phyloP scores from a whole-genome alignment of 1,140 invertebrate species.

The Calosoma granatense region DNA sequence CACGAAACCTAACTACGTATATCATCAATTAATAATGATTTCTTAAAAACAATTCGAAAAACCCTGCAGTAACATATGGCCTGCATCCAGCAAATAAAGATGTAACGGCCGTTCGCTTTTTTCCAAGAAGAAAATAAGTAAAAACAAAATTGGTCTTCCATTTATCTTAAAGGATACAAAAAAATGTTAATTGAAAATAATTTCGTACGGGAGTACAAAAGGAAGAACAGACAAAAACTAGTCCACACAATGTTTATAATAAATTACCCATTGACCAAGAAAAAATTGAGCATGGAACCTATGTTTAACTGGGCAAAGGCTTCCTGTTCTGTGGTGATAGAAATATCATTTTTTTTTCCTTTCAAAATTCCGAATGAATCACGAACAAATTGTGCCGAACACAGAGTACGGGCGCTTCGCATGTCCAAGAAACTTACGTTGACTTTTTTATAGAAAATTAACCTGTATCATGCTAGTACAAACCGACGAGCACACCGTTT shows the following conservation, averaged over 20 bases:
- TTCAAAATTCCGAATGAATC: constrained; percentile 3
- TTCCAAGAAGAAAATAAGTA: no score
- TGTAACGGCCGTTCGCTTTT: no score
- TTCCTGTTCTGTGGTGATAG: constrained; percentile 6
- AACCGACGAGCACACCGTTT: not conserved
- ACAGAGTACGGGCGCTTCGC: not conserved
- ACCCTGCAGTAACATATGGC: no score
- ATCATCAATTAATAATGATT: no score
- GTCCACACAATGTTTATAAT: constrained; percentile 7
- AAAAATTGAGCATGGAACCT: constrained; percentile 1
- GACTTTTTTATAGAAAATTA: constrained; percentile 17
- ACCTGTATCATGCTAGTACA: constrained; percentile 17
- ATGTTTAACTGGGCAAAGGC: not conserved
- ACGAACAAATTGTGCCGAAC: constrained; percentile 1
- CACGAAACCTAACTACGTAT: no score
- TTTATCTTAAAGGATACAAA: no score
- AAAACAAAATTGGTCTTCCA: no score
- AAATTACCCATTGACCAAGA: not conserved
- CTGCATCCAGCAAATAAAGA: no score
- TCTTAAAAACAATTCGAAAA: no score
- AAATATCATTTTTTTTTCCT: not conserved
- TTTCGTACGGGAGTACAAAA: not conserved
- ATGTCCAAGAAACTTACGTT: not conserved
- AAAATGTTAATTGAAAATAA: constrained; percentile 1
- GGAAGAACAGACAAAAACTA: not conserved